Base-by-base conservation (phyloP, 2,113 vertebrate species). In the Hemibagrus wyckioides region DNA sequence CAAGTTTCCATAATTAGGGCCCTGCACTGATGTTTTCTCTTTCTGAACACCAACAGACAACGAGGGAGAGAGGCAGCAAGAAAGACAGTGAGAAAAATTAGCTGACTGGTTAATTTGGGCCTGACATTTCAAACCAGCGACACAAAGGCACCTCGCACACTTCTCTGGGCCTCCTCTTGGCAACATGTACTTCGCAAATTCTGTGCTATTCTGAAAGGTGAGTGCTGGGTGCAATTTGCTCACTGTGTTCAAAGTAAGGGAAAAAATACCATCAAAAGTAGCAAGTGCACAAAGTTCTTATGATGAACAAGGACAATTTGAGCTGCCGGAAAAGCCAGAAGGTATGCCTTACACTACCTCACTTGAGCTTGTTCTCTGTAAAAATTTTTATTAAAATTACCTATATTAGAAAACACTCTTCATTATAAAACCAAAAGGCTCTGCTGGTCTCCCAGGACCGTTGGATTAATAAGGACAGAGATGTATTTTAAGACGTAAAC, bases 1-100 rank as follows among this genome's bases (percentile, higher is more conserved):
- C 97, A 98, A 98, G 96, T 97, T 98, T 97, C 97, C 90, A 95
- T 97, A 99, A 99, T 99, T 97, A 99, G 97, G 94, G 92, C 95
- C 95, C 96, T 93, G 95, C 94, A 94, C 95, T 96, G 96, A 96
- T 97, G 96, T 97, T 97, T 97, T 97, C 96, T 95, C 96, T 90
- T 88, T 91, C 88, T 84, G 91, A 94, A 92, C 88, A 85, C 92
- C 91, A 89, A 93, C 92, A 82, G 90, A 94, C 93, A 92, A 91
- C 82, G 87, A 92, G 90, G 91, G 82, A 88, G 92, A 91, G 89
- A 89, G 81, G 75, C 28, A 88, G 89, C 17, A 19, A 69, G 69
- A 84, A 71, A 88, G 77, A 41, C 69, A 61, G 86, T 77, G 86
- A 90, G 89, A 89, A 90, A 93, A 93, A 93, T 86, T 83, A 93